Evolutionary conservation across 2,888 invertebrate species (phyloP), one percentile per base, ranked within the genome.

Genomic region (Drosophila parthenogenetica): DNA sequence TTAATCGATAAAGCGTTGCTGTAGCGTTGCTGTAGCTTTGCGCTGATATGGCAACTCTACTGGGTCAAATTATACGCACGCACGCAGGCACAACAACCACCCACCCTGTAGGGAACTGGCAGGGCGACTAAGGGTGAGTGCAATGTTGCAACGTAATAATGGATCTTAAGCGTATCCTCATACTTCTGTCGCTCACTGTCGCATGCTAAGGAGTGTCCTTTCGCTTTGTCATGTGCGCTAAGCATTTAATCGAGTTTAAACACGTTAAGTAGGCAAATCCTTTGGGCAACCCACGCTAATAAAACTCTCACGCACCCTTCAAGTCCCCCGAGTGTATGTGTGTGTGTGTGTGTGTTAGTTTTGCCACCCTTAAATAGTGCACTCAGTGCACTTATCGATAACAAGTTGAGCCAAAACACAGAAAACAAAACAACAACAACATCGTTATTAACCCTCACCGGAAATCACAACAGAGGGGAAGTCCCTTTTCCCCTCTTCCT

Each of bases 311-410:
- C 19, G 45, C 35, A 14, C 45, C 35, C 22, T 19, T 22, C 16
- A 43, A 5, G 14, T 59, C 61, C 43, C 51, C 68, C 54, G 17
- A 5, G n/a, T 11, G 2, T n/a, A 7, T 22, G n/a, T n/a, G 22
- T 22, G 7, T 3, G 17, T 32, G 13, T 35, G 17, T 4, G n/a
- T 11, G 16, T 46, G 45, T 39, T 19, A 22, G 35, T 32, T 22
- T 49, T 55, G 53, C 77, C 62, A 77, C 76, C 77, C 76, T 45
- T 62, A 70, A 77, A 45, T 50, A 19, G 14, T 22, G 22, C 29
- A 29, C 55, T 50, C 37, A 19, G 14, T 43, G 37, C 69, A 73
- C 73, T 73, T 77, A 77, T 77, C 76, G 76, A 77, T 77, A 77
- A 66, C 62, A 58, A 32, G 22, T 55, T 32, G 35, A 35, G n/a